Evolutionary conservation across 2,888 invertebrate species (phyloP).

Genomic region (Drosophila lutescens): DNA sequence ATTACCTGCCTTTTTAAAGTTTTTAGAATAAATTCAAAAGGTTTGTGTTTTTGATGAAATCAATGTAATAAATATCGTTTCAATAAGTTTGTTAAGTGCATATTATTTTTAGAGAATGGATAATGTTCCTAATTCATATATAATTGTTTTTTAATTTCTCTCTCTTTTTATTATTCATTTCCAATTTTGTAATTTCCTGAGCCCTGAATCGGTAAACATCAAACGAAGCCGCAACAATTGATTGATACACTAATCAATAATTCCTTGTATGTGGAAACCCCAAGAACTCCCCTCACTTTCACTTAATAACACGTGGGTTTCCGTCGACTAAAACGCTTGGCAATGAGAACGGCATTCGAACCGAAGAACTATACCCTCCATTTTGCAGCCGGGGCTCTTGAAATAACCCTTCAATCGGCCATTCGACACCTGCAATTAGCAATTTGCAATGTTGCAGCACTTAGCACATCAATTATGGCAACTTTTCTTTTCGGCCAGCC

Average conservation of each 20-base stretch:
- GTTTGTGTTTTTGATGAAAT: too few species aligned
- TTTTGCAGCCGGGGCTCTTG: constrained; percentile 8
- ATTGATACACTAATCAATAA: constrained; percentile 39
- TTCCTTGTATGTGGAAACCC: neutral
- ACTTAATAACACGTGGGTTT: constrained; percentile 9
- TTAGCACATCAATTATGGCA: constrained; percentile 55
- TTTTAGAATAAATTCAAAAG: neutral
- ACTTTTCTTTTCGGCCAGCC: constrained; percentile 41
- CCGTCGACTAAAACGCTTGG: constrained; percentile 21
- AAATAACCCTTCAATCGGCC: constrained; percentile 65
- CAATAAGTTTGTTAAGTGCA: too few species aligned
- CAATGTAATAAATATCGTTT: too few species aligned
- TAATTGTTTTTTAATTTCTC: neutral
- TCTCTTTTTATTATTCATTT: too few species aligned
- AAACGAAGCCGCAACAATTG: neutral
- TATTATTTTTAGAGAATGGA: neutral
- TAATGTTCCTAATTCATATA: neutral
- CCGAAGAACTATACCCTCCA: constrained; percentile 8
- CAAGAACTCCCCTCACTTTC: neutral
- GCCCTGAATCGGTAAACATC: neutral
- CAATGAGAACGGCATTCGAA: constrained; percentile 3
- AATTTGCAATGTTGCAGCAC: constrained; percentile 47
- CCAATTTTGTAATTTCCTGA: neutral
- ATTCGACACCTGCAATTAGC: constrained; percentile 62
- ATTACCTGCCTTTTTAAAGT: too few species aligned